These are phyloP conservation scores for Agrenia bidenticulata DNA, from an alignment of 2,888 invertebrate species.

Conservation along the genomic window DNA sequence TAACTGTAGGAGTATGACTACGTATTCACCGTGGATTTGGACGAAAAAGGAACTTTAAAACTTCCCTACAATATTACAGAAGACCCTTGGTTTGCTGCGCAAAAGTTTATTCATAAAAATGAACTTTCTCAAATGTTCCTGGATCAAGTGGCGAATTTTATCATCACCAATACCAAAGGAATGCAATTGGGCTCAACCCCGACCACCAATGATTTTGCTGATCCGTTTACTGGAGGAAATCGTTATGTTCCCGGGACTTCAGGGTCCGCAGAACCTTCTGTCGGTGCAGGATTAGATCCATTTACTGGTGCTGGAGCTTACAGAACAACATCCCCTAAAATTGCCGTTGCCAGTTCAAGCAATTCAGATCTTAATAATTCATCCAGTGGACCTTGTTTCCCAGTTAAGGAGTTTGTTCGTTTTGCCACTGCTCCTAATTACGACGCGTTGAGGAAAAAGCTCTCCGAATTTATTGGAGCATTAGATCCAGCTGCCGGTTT, in stretches of 20 bases:
- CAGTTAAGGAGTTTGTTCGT: slow-evolving; percentile 55
- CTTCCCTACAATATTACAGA: slow-evolving; percentile 86
- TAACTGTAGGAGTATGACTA: slow-evolving; percentile 83
- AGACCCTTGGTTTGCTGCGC: slow-evolving; percentile 90
- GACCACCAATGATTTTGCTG: slow-evolving; percentile 55
- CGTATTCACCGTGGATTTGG: slow-evolving; percentile 94
- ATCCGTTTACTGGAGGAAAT: slow-evolving; percentile 67
- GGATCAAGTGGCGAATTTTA: slow-evolving; percentile 88
- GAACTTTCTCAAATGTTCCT: slow-evolving; percentile 80
- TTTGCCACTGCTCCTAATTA: slow-evolving; percentile 55
- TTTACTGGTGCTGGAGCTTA: slow-evolving; percentile 59
- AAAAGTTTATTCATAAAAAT: slow-evolving; percentile 83
- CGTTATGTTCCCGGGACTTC: slow-evolving; percentile 66
- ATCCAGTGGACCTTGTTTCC: slow-evolving; percentile 54
- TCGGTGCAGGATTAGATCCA: slow-evolving; percentile 58
- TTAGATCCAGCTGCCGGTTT: slow-evolving; percentile 30
- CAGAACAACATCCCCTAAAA: slow-evolving; percentile 46
- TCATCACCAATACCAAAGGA: slow-evolving; percentile 75
- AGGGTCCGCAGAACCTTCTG: slow-evolving; percentile 42
- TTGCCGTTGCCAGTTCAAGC: slow-evolving; percentile 2
- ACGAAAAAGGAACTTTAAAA: slow-evolving; percentile 82
- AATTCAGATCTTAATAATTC: slow-evolving; percentile 26
- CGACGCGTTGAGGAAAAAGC: slow-evolving; percentile 56
- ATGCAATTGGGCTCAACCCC: slow-evolving; percentile 49
- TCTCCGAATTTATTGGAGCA: slow-evolving; percentile 49